Evolutionary conservation across 2,797 vertebrate genomes (phyloP), one percentile per base, ranked within the genome.

Genomic region (Tauraco hartlaubi): DNA sequence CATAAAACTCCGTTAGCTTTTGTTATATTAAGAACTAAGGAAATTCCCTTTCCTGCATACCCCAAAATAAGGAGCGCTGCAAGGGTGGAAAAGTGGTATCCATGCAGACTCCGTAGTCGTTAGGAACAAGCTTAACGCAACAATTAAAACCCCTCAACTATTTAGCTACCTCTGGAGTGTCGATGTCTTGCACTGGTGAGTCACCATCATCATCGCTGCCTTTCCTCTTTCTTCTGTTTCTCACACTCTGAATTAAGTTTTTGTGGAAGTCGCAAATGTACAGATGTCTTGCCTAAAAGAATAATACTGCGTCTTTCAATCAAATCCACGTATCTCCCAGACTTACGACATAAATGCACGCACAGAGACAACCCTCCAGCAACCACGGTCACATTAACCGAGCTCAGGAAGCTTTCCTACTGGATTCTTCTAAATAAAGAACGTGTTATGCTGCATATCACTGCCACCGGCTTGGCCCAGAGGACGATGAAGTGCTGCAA

Each of bases 181-280:
- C 98, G 49, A 98, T 74, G 76, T 98, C 98, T 95, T 98, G 98
- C 48, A 98, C 98, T 4, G 98, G 98, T 33, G 98, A 98, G 74
- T 98, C 98, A 72, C 98, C 98, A 52, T 98, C 98, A 85, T 98
- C 98, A 94, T 98, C 98, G 52, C 98, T 98, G 66, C 98, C 98
- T 96, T 98, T 98, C 94, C 98, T 98, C 97, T 98, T 98, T 72
- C 98, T 98, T 97, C 98, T 98, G 56, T 98, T 98, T 68, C 98
- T 97, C 93, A 98, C 98, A 55, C 98, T 98, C 95, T 98, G 98
- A 96, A 98, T 98, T 97, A 98, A 92, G 94, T 98, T 98, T 97
- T 98, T 98, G 97, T 98, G 98, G 96, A 98, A 98, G 93, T 98
- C 98, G 85, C 98, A 98, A 92, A 98, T 98, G 85, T 98, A 98